These are phyloP conservation scores for Volucella inanis DNA, from an alignment of 2,888 invertebrate genomes.

Conservation along the genomic window DNA sequence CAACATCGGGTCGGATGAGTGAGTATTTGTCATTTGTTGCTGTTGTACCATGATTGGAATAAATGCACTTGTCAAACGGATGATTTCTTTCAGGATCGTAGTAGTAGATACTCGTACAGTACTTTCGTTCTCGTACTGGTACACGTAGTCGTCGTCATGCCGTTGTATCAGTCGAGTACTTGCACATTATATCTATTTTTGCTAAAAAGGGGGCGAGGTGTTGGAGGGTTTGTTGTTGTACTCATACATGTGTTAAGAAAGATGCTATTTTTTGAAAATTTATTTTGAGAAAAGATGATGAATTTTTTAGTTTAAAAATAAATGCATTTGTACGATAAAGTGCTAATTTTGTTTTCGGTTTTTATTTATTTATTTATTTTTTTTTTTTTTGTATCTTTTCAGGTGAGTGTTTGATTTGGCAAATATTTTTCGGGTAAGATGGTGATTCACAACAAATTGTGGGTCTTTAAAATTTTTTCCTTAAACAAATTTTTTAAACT, in stretches of 20 bases:
- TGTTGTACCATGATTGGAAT: constrained; percentile 61
- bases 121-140: too few species aligned
- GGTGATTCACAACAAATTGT: constrained; percentile 13
- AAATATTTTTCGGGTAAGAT: constrained; percentile 3
- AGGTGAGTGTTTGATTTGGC: constrained; percentile 41
- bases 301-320: constrained; percentile 49
- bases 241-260: not conserved
- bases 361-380: too few species aligned
- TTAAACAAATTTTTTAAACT: not conserved
- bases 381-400: constrained; percentile 25
- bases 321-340: not conserved
- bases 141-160: too few species aligned
- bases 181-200: constrained; percentile 28
- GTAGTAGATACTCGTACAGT: too few species aligned
- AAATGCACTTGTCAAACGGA: constrained; percentile 67
- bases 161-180: too few species aligned
- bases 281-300: constrained; percentile 43
- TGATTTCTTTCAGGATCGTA: constrained; percentile 44
- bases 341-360: constrained; percentile 11
- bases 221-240: not conserved
- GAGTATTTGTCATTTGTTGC: constrained; percentile 52
- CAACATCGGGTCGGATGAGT: constrained; percentile 34
- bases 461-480: not conserved
- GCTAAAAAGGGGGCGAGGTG: not conserved
- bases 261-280: constrained; percentile 28